Evolutionary conservation across 2,113 vertebrate genomes (phyloP).

Genomic region (Ibidorhyncha struthersii): DNA sequence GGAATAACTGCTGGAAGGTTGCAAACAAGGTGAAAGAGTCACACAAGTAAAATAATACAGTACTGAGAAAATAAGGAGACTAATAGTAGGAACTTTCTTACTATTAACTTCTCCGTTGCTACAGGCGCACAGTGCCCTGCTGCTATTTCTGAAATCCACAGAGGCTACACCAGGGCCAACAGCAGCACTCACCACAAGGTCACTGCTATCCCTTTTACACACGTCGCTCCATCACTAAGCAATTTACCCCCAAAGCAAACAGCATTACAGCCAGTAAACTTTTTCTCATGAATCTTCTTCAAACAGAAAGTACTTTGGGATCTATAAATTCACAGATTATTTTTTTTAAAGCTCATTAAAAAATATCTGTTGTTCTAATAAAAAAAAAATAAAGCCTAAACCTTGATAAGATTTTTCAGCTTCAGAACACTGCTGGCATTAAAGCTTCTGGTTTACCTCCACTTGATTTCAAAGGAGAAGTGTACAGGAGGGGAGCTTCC

Average conservation of each 20-base stretch:
- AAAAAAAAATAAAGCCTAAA: not conserved
- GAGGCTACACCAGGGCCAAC: not conserved
- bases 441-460: not conserved
- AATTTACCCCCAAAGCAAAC: not conserved
- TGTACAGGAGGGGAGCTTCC: fast-evolving
- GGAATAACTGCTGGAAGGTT: not conserved
- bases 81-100: not conserved
- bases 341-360: fast-evolving
- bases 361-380: not conserved
- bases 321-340: not conserved
- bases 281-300: not conserved
- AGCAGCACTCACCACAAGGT: not conserved
- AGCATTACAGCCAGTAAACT: fast-evolving
- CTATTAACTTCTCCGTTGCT: not conserved
- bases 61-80: fast-evolving
- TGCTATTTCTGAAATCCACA: not conserved
- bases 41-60: not conserved
- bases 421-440: not conserved
- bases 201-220: not conserved
- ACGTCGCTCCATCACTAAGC: fast-evolving
- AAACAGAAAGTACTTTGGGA: not conserved
- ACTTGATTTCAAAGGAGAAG: not conserved
- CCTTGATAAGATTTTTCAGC: fast-evolving
- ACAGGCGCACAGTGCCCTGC: fast-evolving
- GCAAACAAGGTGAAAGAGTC: not conserved